Conservation (phyloP, 2,888 invertebrate species). For the Morinoia aosen region DNA sequence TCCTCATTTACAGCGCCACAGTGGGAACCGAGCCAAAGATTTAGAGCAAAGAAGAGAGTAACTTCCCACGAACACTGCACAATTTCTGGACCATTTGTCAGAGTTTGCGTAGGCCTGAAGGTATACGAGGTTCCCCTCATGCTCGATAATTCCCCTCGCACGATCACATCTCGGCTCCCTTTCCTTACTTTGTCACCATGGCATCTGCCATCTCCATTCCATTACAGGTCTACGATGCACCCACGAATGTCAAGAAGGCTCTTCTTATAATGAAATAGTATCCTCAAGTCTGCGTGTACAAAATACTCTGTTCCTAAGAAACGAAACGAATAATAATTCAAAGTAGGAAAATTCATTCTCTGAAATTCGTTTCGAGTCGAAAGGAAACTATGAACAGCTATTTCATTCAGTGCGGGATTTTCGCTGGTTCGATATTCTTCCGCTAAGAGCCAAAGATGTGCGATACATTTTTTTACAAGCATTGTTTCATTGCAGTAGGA, state of each 20-base stretch:
- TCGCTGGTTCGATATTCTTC: too few species aligned
- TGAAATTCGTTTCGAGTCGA: too few species aligned
- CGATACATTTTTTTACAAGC: too few species aligned
- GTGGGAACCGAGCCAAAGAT: background rate
- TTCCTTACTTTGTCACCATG: constrained; percentile 34
- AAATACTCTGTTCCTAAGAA: too few species aligned
- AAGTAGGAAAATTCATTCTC: too few species aligned
- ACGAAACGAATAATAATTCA: too few species aligned
- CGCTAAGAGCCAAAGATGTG: too few species aligned
- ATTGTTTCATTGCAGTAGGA: too few species aligned
- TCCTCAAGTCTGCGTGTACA: too few species aligned
- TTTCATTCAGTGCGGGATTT: too few species aligned
- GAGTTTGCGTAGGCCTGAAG: constrained; percentile 31
- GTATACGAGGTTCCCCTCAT: constrained; percentile 35
- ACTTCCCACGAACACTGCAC: constrained; percentile 10
- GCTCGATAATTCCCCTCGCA: constrained; percentile 26
- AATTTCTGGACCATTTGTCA: constrained; percentile 27
- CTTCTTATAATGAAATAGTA: background rate
- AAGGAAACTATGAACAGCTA: too few species aligned
- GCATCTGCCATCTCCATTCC: constrained; percentile 37
- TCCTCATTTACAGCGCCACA: background rate
- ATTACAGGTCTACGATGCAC: background rate
- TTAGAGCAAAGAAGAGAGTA: background rate
- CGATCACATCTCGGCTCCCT: background rate
- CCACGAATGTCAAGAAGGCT: background rate